Evolutionary conservation across 2,113 vertebrate species (phyloP), one percentile per base, ranked within the genome.

Genomic region (Cinclus mexicanus): DNA sequence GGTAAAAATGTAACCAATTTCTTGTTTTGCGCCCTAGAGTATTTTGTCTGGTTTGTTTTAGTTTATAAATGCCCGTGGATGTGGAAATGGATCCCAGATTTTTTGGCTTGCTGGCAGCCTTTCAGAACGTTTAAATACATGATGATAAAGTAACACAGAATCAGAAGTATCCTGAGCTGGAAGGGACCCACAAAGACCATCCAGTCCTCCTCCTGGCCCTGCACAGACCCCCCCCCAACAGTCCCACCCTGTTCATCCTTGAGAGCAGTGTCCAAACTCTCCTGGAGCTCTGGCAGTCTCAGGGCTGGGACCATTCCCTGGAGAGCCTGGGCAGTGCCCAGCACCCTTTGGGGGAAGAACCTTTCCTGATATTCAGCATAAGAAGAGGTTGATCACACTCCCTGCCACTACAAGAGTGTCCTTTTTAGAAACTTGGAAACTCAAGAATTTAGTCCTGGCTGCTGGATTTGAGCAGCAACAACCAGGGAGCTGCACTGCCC

Each of bases 211-310:
- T 3, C 10, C 31, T 10, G 35, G 5, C 21, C 56, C 57, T 80
- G 35, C 50, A 15, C 50, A 72, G 21, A 31, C 44, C 1, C 35
- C 35, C 35, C 37, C 33, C 60, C 60, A 50, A 13, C 19, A 72
- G 1, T 17, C 37, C 42, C 67, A 56, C 26, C 52, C 24, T 56
- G 49, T 0, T 16, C 69, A 64, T 19, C n/a, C 42, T 33, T 46
- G 60, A 0, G 0, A 65, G 4, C 0, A 0, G 0, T 74, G 37
- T 20, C 52, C 60, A 24, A 67, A 39, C 5, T 0, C 15, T 46
- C 53, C 60, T 39, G 53, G 15, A 82, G 39, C 60, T 57, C 77
- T 74, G 68, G 44, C 60, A 81, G 50, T 44, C 68, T n/a, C 0
- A 0, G 59, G 33, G 33, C 68, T 0, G 3, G 23, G 77, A 2